Percentiles rank a stretch among this genome's conserved stretches.
Conservation (phyloP, 2,113 vertebrate species). For the Gallinago paraguaiae region DNA sequence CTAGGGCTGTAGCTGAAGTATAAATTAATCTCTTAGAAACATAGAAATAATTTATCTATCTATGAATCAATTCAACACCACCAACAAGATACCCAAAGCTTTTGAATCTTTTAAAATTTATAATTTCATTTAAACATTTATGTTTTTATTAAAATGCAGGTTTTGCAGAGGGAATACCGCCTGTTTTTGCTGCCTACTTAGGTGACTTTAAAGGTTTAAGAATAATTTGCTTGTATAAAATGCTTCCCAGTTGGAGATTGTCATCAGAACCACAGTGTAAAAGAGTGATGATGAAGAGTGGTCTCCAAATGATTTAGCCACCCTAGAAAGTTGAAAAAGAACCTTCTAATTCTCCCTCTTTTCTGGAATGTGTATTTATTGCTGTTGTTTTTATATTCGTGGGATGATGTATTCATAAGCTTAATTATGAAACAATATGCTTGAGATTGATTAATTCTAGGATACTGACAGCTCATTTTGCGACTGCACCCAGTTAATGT, state of each 20-base stretch:
- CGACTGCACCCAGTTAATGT: neutral
- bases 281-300: neutral
- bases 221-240: neutral
- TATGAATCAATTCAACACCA: neutral
- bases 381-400: constrained; percentile 32
- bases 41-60: neutral
- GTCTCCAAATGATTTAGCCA: neutral
- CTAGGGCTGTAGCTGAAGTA: neutral
- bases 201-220: neutral
- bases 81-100: neutral
- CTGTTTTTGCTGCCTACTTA: neutral
- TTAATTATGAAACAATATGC: constrained; percentile 53
- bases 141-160: neutral
- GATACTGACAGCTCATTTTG: constrained; percentile 42
- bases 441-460: constrained; percentile 55
- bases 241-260: neutral
- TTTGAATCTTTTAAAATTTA: neutral
- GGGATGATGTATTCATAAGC: constrained; percentile 13
- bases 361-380: constrained; percentile 21
- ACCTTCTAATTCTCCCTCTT: constrained; percentile 1
- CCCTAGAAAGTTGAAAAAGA: constrained; percentile 11
- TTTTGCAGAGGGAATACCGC: neutral
- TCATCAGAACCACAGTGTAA: neutral
- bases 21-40: neutral
- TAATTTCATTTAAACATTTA: neutral